phyloP scores from a whole-genome alignment of 53 echinoderm and acorn worm genomes.

The Actinopyga echinites region DNA sequence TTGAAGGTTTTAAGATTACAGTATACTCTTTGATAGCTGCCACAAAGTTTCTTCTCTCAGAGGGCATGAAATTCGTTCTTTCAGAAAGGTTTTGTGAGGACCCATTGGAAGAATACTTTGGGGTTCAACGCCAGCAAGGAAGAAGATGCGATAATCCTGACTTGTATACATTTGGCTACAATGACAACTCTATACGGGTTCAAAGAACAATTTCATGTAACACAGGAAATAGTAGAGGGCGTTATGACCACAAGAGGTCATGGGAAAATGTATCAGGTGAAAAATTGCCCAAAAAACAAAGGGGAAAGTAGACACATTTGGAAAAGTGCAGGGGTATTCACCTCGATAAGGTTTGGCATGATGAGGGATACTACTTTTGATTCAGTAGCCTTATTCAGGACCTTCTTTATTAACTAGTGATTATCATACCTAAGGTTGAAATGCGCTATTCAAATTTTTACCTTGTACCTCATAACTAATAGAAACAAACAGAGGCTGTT shows the following conservation, averaged over 20 bases:
- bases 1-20: slow-evolving; percentile 2
- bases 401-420: too few relatives aligned
- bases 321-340: not conserved
- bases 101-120: slow-evolving; percentile 16
- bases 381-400: too few relatives aligned
- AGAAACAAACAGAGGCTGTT: too few relatives aligned
- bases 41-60: slow-evolving; percentile 13
- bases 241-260: slow-evolving; percentile 4
- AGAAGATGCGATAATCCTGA: slow-evolving; percentile 13
- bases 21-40: not conserved
- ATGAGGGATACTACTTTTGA: too few relatives aligned
- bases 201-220: slow-evolving; percentile 8
- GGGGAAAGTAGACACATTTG: not conserved
- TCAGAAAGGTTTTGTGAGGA: slow-evolving; percentile 1
- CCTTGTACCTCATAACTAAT: too few relatives aligned
- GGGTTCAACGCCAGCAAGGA: slow-evolving; percentile 4
- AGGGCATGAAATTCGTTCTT: slow-evolving; percentile 8
- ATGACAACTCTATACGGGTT: slow-evolving; percentile 13
- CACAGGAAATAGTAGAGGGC: not conserved
- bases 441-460: too few relatives aligned
- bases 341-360: too few relatives aligned
- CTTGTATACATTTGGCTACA: not conserved
- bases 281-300: slow-evolving; percentile 6
- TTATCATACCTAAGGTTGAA: too few relatives aligned
- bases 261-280: not conserved